A percentile compares a stretch with the other conserved stretches of the same genome.
phyloP scores from a whole-genome alignment of 2,113 vertebrate species.

The Murina feae region DNA sequence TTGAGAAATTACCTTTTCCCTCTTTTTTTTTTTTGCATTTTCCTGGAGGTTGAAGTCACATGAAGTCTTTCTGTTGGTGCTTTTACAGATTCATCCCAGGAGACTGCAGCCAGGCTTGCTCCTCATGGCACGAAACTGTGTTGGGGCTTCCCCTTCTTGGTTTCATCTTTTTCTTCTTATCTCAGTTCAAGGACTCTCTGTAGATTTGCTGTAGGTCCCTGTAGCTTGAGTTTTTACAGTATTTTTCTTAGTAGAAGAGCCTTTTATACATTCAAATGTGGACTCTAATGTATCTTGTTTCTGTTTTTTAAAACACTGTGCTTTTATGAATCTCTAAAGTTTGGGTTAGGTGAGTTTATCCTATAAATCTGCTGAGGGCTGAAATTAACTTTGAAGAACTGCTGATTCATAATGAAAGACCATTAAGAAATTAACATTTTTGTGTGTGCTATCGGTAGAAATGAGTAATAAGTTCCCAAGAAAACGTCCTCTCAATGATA shows the following conservation, averaged over 20 bases:
- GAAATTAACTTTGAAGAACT: constrained; percentile 10
- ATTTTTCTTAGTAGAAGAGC: neutral
- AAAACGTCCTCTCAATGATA: constrained; percentile 22
- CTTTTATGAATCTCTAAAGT: constrained; percentile 17
- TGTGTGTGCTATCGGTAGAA: constrained; percentile 22
- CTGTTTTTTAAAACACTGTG: constrained; percentile 21
- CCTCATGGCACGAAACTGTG: neutral
- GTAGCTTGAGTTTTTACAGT: neutral
- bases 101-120: constrained; percentile 37
- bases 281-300: neutral
- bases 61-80: constrained; percentile 43
- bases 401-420: constrained; percentile 35
- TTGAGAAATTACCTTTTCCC: neutral
- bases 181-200: neutral
- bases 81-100: constrained; percentile 38
- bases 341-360: neutral
- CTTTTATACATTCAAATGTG: neutral
- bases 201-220: neutral
- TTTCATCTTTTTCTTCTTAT: neutral
- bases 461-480: constrained; percentile 20
- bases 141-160: neutral
- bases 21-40: neutral
- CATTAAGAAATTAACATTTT: neutral
- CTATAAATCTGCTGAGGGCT: neutral
- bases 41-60: constrained; percentile 33